phyloP scores from a whole-genome alignment of 2,888 invertebrate species.

The Gymnocheta viridis region DNA sequence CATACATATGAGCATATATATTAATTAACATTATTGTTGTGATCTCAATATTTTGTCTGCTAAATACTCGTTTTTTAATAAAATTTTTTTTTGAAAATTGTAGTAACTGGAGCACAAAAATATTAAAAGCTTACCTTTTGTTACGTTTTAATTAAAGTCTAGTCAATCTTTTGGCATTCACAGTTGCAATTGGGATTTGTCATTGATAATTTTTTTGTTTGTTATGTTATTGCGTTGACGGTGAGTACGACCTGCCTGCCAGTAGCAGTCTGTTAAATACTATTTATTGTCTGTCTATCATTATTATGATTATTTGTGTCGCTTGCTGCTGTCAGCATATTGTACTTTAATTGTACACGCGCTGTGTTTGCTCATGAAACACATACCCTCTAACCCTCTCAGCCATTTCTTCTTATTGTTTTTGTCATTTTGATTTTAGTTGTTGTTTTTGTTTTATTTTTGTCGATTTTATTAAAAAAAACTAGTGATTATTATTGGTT shows the following conservation, averaged over 20 bases:
- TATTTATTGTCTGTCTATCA: constrained; percentile 27
- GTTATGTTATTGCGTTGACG: not conserved
- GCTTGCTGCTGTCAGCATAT: constrained; percentile 56
- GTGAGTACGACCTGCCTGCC: not conserved
- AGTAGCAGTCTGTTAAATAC: not conserved
- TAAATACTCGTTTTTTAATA: not conserved
- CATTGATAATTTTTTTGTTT: constrained; percentile 24
- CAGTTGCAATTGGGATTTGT: constrained; percentile 42
- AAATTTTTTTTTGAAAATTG: too few relatives aligned
- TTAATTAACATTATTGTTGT: too few relatives aligned
- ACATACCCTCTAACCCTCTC: not conserved
- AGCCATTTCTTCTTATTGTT: constrained; percentile 11
- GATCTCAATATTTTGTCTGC: too few relatives aligned
- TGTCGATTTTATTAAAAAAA: constrained; percentile 12
- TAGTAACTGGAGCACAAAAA: too few relatives aligned
- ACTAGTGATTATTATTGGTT: constrained; percentile 10
- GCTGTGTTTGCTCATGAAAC: constrained; percentile 14
- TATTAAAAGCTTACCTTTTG: not conserved
- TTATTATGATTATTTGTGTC: constrained; percentile 51
- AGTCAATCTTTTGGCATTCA: not conserved
- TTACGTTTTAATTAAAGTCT: constrained; percentile 5
- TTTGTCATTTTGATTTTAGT: constrained; percentile 13
- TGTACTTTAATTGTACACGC: constrained; percentile 64
- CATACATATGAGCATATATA: too few relatives aligned
- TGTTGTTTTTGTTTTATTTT: constrained; percentile 24